Evolutionary conservation across 2,888 invertebrate genomes (phyloP), one percentile per base, ranked within the genome.

Genomic region (Malachius bipustulatus): DNA sequence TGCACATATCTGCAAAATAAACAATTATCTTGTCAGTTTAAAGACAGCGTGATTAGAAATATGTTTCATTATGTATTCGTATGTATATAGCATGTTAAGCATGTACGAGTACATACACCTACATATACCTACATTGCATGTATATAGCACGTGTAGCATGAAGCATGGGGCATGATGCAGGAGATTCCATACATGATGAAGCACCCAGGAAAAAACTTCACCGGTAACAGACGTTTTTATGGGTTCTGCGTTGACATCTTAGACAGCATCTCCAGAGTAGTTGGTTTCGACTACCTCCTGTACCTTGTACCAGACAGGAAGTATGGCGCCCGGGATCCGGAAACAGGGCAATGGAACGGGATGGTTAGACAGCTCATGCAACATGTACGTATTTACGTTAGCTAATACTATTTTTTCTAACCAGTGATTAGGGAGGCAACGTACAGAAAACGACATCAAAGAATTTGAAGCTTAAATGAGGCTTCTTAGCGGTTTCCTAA

Each of bases 231-330:
- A 44, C 68, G 80, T 38, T 84, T 80, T 63, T 81, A 76, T 60
- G 83, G 83, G 34, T 84, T 82, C 62, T 82, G 82, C 62, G 76
- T 83, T 43, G 83, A 84, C 57, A 67, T 83, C 30, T 65, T 82
- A 48, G 73, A 77, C 51, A 66, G 69, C 38, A 70, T 82, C 47
- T 72, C 79, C 2, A 69, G 68, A 44, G 69, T 75, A 52, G 71
- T 79, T 24, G 79, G 79, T 31, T 81, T 81, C 59, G 73, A 76
- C 48, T 82, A 79, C 57, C 70, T 76, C 38, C 59, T 81, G 50
- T 76, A 78, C 51, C 63, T 79, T 44, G 78, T 77, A 16, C 77
- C 78, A 3, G 80, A 81, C 59, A 63, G 72, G 43, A 77, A 78
- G 54, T 76, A 76, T 55, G 75, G 76, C 26, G 74, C 73, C 30